A percentile compares a stretch with the other conserved stretches of the same genome.
phyloP scores from a whole-genome alignment of 1,140 invertebrate species.

The Diabrotica virgifera region DNA sequence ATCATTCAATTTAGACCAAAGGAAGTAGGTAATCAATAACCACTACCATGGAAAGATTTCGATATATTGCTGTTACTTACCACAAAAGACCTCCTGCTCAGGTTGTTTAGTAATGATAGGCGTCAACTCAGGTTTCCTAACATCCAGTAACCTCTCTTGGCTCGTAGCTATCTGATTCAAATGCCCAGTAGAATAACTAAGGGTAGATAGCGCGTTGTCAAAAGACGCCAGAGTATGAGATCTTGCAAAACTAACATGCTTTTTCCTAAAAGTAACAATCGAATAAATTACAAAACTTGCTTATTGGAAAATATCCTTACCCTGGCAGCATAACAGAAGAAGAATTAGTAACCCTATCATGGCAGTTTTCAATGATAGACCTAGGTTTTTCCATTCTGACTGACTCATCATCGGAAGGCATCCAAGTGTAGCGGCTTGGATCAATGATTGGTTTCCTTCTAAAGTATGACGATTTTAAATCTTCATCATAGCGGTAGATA shows the following conservation, averaged over 20 bases:
- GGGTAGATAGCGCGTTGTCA: conserved; percentile 58
- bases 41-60: too few relatives aligned
- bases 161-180: conserved; percentile 55
- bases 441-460: conserved; percentile 71
- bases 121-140: conserved; percentile 53
- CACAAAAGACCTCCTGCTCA: conserved; percentile 31
- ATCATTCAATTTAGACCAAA: too few relatives aligned
- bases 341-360: conserved; percentile 28
- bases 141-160: conserved; percentile 68
- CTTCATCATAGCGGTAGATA: conserved; percentile 61
- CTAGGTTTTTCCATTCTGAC: conserved; percentile 67
- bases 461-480: conserved; percentile 74
- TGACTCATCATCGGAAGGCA: conserved; percentile 71
- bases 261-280: conserved; percentile 58
- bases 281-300: conserved; percentile 19
- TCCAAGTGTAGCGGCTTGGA: conserved; percentile 72
- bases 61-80: background rate
- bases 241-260: conserved; percentile 88
- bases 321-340: conserved; percentile 31
- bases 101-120: conserved; percentile 50
- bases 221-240: conserved; percentile 81
- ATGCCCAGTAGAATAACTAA: conserved; percentile 50
- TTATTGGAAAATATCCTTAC: conserved; percentile 21
- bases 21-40: too few relatives aligned
- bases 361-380: conserved; percentile 46